These are phyloP conservation scores for Sycophaga agraensis DNA, from an alignment of 1,140 invertebrate species.

Conservation along the genomic window DNA sequence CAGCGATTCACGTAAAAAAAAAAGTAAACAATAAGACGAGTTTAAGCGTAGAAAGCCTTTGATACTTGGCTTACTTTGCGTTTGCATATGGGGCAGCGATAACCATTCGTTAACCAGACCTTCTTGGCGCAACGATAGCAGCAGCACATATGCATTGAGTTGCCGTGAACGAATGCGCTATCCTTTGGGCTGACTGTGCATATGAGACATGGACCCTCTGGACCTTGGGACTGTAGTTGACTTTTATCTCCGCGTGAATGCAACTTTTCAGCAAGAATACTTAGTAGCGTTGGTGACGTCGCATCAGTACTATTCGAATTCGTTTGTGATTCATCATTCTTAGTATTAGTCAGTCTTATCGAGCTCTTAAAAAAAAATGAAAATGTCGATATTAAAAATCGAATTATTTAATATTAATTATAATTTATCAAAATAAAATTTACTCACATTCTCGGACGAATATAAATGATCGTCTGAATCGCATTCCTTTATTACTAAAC, in stretches of 20 bases:
- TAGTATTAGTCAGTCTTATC: no score
- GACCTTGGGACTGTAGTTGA: neutral
- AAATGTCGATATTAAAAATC: no score
- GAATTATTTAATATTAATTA: no score
- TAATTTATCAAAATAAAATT: no score
- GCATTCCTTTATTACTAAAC: no score
- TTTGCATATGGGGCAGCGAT: constrained; percentile 68
- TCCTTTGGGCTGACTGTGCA: constrained; percentile 65
- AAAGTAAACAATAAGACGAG: neutral
- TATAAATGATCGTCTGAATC: no score
- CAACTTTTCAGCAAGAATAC: neutral
- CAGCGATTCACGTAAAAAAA: neutral
- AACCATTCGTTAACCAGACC: constrained; percentile 61
- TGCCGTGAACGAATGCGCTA: constrained; percentile 67
- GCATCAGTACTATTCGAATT: neutral
- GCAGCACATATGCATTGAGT: constrained; percentile 66
- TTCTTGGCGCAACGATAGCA: constrained; percentile 69
- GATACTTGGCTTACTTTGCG: constrained; percentile 66
- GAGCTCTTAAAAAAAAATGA: no score
- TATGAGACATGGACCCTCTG: constrained; percentile 58
- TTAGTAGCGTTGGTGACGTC: neutral
- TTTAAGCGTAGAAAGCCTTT: constrained; percentile 54
- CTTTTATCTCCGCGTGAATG: neutral
- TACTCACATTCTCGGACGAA: no score
- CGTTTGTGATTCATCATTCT: no score